A percentile compares a stretch with the other conserved stretches of the same genome.
Evolutionary conservation across 1,140 invertebrate species (phyloP).

Genomic region (Pemphigus obesinymphae): DNA sequence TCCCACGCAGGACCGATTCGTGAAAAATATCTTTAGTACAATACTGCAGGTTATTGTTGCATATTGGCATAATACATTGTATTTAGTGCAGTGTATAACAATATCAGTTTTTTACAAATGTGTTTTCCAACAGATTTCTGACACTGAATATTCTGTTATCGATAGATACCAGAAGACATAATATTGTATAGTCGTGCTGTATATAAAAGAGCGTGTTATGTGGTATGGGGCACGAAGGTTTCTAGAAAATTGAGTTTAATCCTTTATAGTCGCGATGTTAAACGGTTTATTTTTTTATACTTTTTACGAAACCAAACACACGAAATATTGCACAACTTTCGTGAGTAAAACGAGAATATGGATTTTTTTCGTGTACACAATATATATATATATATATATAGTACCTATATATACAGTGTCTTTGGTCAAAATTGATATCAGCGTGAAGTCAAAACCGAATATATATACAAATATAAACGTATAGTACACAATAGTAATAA

Average conservation of each 20-base stretch:
- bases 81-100: no score
- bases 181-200: no score
- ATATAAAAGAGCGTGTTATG: background rate
- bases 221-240: background rate
- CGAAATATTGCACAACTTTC: background rate
- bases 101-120: no score
- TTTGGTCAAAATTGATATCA: conserved; percentile 14
- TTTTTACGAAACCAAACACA: background rate
- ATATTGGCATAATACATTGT: no score
- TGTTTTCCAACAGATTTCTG: no score
- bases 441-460: background rate
- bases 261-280: background rate
- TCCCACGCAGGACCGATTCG: no score
- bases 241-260: background rate
- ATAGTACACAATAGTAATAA: background rate
- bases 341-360: background rate
- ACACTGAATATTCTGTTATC: no score
- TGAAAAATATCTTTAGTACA: no score
- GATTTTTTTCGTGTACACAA: background rate
- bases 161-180: no score
- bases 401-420: no score
- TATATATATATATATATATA: no score
- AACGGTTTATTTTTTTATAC: background rate
- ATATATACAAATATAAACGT: background rate
- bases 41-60: no score